These are phyloP conservation scores for Heterohyrax brucei DNA, from an alignment of 2,797 vertebrate genomes.

Conservation along the genomic window DNA sequence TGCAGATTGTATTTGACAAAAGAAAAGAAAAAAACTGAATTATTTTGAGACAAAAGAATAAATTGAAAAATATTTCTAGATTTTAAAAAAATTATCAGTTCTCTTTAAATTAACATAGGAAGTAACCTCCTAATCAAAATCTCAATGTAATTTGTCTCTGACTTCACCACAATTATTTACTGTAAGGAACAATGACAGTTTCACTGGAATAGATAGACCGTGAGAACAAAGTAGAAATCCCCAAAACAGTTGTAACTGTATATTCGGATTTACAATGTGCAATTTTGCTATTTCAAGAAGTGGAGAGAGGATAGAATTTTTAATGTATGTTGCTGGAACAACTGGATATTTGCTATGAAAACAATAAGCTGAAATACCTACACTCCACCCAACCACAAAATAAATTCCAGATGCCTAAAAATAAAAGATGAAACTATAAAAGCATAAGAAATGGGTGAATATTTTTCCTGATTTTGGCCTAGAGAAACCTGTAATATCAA, in stretches of 20 bases:
- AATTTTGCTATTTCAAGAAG: not conserved
- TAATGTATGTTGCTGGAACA: not conserved
- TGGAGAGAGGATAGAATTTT: not conserved
- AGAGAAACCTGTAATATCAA: not conserved
- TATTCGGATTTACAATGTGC: not conserved
- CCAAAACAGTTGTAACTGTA: not conserved
- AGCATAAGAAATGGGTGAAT: not conserved
- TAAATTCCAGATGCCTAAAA: constrained; percentile 43
- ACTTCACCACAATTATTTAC: not conserved
- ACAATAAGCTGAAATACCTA: not conserved
- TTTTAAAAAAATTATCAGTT: not conserved
- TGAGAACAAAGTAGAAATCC: not conserved
- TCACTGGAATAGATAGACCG: not conserved
- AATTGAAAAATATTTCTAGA: not conserved
- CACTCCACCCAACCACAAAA: not conserved
- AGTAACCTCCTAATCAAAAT: constrained; percentile 6
- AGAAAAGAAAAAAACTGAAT: not conserved
- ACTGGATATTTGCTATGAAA: not conserved
- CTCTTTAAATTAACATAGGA: constrained; percentile 19
- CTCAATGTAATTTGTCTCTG: not conserved
- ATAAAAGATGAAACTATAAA: not conserved
- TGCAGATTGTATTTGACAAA: not conserved
- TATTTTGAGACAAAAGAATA: not conserved
- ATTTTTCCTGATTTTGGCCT: not conserved
- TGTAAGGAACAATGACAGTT: not conserved